Conservation (phyloP, 2,888 invertebrate species). For the Choristoneura rosaceana region DNA sequence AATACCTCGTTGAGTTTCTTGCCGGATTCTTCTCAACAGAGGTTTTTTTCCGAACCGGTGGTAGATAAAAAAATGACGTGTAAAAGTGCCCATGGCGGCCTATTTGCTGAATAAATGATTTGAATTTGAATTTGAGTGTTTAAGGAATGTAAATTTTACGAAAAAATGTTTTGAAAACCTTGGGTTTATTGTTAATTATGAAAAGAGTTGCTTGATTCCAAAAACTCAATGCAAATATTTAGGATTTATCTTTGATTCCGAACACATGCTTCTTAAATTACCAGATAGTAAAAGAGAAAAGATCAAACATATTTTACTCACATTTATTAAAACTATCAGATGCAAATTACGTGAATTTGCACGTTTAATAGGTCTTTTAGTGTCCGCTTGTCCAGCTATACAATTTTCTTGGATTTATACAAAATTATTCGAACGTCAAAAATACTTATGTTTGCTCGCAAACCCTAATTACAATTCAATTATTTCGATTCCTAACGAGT, state of each 20-base stretch:
- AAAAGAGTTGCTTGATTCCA: conserved; percentile 39
- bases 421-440: conserved; percentile 25
- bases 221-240: conserved; percentile 32
- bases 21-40: too few species aligned
- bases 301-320: neutral
- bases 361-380: neutral
- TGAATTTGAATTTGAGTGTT: too few species aligned
- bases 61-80: too few species aligned
- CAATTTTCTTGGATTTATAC: conserved; percentile 25
- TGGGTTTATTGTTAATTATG: conserved; percentile 39
- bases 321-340: neutral
- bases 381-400: neutral
- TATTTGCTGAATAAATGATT: too few species aligned
- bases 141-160: conserved; percentile 30
- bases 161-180: neutral
- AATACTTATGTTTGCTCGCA: conserved; percentile 11
- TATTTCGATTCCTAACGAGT: neutral
- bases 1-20: too few species aligned
- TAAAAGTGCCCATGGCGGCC: too few species aligned
- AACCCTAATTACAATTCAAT: conserved; percentile 1
- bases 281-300: neutral
- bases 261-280: conserved; percentile 4
- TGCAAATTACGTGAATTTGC: neutral
- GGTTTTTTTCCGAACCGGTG: too few species aligned
- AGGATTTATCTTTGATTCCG: conserved; percentile 38